phyloP scores from a whole-genome alignment of 2,797 vertebrate species.

The Hylomyscus alleni region DNA sequence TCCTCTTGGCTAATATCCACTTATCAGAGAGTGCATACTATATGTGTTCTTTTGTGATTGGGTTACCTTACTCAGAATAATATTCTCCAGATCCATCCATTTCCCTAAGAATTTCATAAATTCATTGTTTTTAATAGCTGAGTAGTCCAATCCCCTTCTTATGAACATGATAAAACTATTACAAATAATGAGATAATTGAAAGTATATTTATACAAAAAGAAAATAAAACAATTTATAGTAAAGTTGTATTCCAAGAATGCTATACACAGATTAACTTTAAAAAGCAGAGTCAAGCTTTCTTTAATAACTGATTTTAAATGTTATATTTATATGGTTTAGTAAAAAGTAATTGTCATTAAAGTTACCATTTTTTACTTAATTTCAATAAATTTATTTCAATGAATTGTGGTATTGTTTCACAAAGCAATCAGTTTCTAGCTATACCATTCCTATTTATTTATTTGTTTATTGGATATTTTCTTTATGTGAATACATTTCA shows the following conservation, averaged over 20 bases:
- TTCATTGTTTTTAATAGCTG: too few species aligned
- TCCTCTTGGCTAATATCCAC: too few species aligned
- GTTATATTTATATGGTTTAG: neutral
- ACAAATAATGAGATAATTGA: neutral
- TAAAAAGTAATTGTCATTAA: conserved; percentile 41
- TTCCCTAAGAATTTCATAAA: too few species aligned
- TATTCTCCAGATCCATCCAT: too few species aligned
- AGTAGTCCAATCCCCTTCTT: neutral
- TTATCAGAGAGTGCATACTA: too few species aligned
- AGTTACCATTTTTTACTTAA: neutral
- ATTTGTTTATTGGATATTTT: too few species aligned
- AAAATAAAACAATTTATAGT: conserved; percentile 6
- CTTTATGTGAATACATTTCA: too few species aligned
- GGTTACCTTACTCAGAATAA: too few species aligned
- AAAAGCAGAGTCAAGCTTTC: neutral
- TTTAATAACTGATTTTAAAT: conserved; percentile 18
- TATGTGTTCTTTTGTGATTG: too few species aligned
- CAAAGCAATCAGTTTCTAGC: conserved; percentile 32
- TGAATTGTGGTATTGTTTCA: neutral
- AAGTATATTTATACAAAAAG: neutral
- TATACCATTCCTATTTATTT: neutral
- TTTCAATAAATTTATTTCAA: neutral
- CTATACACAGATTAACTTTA: neutral
- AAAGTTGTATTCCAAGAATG: neutral
- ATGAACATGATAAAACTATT: conserved; percentile 13